Conservation (phyloP, 1,140 invertebrate genomes). For the Arion vulgaris region DNA sequence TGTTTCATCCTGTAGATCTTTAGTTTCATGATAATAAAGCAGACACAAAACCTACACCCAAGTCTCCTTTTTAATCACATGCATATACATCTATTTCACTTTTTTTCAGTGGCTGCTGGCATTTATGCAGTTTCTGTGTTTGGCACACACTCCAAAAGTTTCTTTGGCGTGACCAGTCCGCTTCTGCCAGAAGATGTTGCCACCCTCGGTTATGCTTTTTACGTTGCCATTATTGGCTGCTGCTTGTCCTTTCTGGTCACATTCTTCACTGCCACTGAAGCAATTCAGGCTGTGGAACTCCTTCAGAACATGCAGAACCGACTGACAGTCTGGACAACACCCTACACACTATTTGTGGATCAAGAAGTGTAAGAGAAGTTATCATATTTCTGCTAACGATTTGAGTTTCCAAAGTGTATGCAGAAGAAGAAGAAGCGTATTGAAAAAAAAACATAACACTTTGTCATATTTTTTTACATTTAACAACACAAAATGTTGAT, state of each 20-base stretch:
- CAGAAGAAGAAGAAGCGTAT: no score
- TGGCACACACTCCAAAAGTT: conserved; percentile 34
- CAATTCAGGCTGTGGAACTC: conserved; percentile 42
- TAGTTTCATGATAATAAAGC: no score
- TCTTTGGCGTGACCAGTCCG: conserved; percentile 38
- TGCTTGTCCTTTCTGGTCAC: conserved; percentile 37
- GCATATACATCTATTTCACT: no score
- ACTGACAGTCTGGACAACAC: conserved; percentile 42
- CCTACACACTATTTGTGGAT: conserved; percentile 49
- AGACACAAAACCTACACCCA: no score
- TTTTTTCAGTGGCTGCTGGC: conserved; percentile 43
- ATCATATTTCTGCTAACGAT: no score
- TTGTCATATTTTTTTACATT: no score
- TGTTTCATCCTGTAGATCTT: no score
- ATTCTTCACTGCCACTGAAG: conserved; percentile 42
- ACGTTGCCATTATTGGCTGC: conserved; percentile 36
- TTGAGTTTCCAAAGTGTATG: no score
- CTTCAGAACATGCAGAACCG: conserved; percentile 48
- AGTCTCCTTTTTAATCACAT: no score
- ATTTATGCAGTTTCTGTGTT: conserved; percentile 39
- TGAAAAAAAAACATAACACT: no score
- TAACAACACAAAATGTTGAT: no score
- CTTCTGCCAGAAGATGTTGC: background rate
- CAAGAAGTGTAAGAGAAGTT: conserved; percentile 41
- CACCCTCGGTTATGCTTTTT: conserved; percentile 41